phyloP scores from a whole-genome alignment of 2,113 vertebrate genomes.

The Alces alces region DNA sequence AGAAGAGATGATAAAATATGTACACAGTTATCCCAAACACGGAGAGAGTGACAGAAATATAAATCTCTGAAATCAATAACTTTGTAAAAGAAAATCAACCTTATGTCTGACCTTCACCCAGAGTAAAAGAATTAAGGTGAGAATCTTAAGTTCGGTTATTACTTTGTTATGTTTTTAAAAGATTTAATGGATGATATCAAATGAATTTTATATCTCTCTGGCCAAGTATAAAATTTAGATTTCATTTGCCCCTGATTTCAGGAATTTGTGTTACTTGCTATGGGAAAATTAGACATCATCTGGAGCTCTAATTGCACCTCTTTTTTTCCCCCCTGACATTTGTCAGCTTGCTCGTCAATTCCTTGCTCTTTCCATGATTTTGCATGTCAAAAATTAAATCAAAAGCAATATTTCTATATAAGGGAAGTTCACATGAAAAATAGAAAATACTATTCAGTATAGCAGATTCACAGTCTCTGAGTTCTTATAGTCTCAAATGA shows the following conservation, averaged over 20 bases:
- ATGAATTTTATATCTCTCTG: not conserved
- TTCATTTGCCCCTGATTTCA: constrained; percentile 29
- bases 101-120: constrained; percentile 25
- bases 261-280: constrained; percentile 29
- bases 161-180: constrained; percentile 25
- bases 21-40: not conserved
- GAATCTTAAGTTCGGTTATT: constrained; percentile 33
- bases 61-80: constrained; percentile 41
- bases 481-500: not conserved
- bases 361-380: constrained; percentile 44
- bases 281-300: constrained; percentile 43
- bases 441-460: constrained; percentile 32
- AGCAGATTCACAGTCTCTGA: not conserved
- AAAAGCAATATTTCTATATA: constrained; percentile 53
- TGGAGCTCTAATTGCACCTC: constrained; percentile 36
- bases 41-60: constrained; percentile 19
- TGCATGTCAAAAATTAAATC: constrained; percentile 46
- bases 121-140: constrained; percentile 19
- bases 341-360: constrained; percentile 7
- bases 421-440: constrained; percentile 22
- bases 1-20: constrained; percentile 28
- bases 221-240: constrained; percentile 23
- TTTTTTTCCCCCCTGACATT: constrained; percentile 29
- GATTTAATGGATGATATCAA: not conserved
- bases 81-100: constrained; percentile 16